Evolutionary conservation across 2,888 invertebrate genomes (phyloP).

Genomic region (Endotricha flammealis): DNA sequence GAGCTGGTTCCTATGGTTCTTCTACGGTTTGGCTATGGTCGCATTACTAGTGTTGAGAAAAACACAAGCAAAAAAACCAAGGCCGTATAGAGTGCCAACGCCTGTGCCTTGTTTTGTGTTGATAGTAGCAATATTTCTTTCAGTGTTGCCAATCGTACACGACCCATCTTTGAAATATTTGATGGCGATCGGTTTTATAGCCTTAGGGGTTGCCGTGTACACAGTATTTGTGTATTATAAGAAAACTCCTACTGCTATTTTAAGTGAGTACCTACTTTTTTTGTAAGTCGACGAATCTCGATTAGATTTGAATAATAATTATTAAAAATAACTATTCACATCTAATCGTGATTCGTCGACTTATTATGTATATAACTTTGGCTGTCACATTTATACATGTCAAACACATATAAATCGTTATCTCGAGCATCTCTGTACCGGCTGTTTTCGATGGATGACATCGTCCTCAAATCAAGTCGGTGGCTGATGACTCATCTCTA

Average conservation of each 20-base stretch:
- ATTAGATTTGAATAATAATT: too few species aligned
- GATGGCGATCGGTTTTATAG: conserved; percentile 84
- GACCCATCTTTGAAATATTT: conserved; percentile 88
- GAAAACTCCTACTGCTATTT: conserved; percentile 78
- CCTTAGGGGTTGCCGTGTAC: conserved; percentile 84
- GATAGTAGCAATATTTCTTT: conserved; percentile 83
- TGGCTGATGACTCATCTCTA: too few species aligned
- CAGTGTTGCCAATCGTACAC: conserved; percentile 85
- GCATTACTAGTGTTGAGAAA: conserved; percentile 85
- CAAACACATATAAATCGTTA: too few species aligned
- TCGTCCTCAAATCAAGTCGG: too few species aligned
- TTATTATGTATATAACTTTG: too few species aligned
- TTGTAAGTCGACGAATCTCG: background rate
- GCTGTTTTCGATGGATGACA: too few species aligned
- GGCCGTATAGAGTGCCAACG: conserved; percentile 87
- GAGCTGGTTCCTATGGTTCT: conserved; percentile 92
- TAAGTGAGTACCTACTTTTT: conserved; percentile 71
- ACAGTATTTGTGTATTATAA: conserved; percentile 86
- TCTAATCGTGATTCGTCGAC: too few species aligned
- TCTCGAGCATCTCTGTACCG: too few species aligned
- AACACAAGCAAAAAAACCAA: conserved; percentile 81
- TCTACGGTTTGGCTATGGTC: conserved; percentile 90
- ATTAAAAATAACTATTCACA: too few species aligned
- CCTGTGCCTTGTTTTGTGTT: conserved; percentile 85
- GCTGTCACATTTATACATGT: too few species aligned